Evolutionary conservation across 1,140 invertebrate genomes (phyloP).

Genomic region (Leptonema lineaticorne): DNA sequence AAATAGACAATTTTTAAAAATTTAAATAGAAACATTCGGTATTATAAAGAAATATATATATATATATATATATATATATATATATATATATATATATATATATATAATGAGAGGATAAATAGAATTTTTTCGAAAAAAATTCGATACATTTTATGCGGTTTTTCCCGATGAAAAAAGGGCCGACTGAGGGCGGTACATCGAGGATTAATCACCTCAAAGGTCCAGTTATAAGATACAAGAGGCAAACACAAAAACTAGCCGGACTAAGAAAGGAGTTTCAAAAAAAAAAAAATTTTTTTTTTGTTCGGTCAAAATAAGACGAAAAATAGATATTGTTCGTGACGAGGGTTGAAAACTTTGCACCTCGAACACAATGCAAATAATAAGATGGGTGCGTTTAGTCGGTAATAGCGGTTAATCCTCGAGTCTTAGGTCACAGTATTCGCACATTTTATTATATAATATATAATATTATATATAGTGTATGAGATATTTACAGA

Average conservation of each 20-base stretch:
- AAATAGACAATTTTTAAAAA: neutral
- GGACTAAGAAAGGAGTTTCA: neutral
- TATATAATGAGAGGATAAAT: neutral
- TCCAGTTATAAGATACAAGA: neutral
- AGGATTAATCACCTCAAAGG: neutral
- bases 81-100: neutral
- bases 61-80: neutral
- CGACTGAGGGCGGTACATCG: neutral
- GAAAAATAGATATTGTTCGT: no score
- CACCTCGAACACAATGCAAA: slow-evolving; percentile 4
- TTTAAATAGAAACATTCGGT: neutral
- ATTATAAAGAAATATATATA: neutral
- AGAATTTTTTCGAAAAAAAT: neutral
- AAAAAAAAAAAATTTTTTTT: neutral
- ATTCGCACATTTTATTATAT: no score
- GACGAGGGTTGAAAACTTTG: neutral
- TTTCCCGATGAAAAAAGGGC: neutral
- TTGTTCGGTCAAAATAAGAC: neutral
- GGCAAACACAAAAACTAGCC: no score
- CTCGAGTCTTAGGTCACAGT: neutral
- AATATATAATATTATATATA: no score
- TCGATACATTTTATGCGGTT: neutral
- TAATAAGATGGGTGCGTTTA: neutral
- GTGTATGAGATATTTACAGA: no score
- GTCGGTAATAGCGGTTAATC: neutral